A percentile compares a stretch with the other conserved stretches of the same genome.
Evolutionary conservation across 2,797 vertebrate genomes (phyloP).

Genomic region (Dryobates pubescens): DNA sequence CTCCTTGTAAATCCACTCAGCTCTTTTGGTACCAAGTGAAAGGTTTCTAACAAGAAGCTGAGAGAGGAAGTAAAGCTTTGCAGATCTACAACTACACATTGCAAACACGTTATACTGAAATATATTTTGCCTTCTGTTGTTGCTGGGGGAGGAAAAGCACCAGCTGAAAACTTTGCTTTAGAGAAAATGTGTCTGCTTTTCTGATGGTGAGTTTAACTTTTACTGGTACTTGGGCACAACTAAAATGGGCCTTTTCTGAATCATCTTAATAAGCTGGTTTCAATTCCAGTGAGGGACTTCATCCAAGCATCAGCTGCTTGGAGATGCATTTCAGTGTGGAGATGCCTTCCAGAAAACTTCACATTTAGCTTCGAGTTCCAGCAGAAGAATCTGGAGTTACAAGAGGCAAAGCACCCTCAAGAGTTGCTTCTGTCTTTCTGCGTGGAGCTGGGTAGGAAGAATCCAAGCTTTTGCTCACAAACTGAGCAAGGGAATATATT

Average conservation of each 20-base stretch:
- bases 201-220: not conserved
- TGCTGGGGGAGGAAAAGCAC: not conserved
- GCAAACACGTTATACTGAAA: too few species aligned
- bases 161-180: not conserved
- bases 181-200: not conserved
- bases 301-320: not conserved
- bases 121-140: not conserved
- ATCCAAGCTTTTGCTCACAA: not conserved
- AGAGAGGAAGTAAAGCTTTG: not conserved
- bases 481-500: not conserved
- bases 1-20: not conserved
- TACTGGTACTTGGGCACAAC: constrained; percentile 73
- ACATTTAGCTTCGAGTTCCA: not conserved
- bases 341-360: constrained; percentile 37
- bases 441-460: not conserved
- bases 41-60: not conserved
- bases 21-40: not conserved
- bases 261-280: constrained; percentile 75
- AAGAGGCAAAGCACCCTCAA: not conserved
- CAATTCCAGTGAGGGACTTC: constrained; percentile 81
- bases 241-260: constrained; percentile 78
- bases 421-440: not conserved
- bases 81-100: not conserved
- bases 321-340: constrained; percentile 73
- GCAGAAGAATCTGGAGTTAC: not conserved